phyloP scores from a whole-genome alignment of 2,113 vertebrate species.

The Sphaerodactylus townsendi region DNA sequence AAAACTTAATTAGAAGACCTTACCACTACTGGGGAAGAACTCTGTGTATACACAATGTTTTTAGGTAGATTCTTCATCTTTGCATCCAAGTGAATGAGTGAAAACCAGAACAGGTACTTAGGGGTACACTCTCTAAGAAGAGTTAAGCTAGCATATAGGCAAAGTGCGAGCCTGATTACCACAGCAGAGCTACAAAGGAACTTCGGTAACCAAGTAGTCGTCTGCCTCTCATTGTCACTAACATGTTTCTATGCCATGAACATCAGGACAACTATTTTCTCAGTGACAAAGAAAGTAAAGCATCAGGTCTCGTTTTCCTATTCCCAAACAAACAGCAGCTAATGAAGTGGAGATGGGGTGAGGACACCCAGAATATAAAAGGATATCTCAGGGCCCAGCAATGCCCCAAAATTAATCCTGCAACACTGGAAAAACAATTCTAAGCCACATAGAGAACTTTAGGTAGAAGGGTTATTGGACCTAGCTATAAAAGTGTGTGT shows the following conservation, averaged over 20 bases:
- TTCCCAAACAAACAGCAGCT: no score
- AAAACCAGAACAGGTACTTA: background rate
- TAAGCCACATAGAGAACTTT: no score
- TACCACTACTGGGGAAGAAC: background rate
- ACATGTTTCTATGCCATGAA: background rate
- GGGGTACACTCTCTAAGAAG: background rate
- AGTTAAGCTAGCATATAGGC: background rate
- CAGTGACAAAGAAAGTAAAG: background rate
- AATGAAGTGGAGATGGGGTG: no score
- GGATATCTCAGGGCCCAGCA: no score
- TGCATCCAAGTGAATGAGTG: background rate
- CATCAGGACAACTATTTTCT: background rate
- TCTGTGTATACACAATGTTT: background rate
- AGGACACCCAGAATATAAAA: no score
- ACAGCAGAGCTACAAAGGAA: background rate
- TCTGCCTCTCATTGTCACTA: background rate
- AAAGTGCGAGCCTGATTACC: background rate
- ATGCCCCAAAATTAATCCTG: no score
- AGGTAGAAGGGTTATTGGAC: no score
- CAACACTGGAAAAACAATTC: no score
- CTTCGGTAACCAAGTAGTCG: background rate
- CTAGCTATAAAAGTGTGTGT: no score
- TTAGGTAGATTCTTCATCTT: background rate
- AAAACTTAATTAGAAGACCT: constrained; percentile 19
- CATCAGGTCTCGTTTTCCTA: background rate